Base-by-base conservation (phyloP, 2,113 vertebrate genomes). In the Thunnus maccoyii region DNA sequence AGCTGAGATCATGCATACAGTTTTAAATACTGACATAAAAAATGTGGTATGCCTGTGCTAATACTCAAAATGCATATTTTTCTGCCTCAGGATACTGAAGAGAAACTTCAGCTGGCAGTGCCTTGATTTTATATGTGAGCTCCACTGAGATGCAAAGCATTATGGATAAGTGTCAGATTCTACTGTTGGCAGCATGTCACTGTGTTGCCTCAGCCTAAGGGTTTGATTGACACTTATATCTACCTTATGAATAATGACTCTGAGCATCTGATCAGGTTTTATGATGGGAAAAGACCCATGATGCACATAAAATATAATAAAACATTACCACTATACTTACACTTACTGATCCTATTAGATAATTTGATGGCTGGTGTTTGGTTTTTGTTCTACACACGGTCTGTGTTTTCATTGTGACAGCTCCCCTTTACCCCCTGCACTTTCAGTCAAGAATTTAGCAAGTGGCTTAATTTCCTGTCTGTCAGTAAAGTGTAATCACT, bases 161-260 rank as follows among this genome's bases (percentile, higher is more conserved):
- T 57, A 47, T 20, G 30, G 32, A 67, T 72, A 55, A 7, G 27
- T 64, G 67, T 65, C 50, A 76, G 55, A 72, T 73, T 60, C 54
- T n/a, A 20, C 25, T 52, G 27, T 55, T 30, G 30, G 63, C 76
- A 57, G 20, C 48, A n/a, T 56, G 55, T 32, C 47, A 52, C 18
- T n/a, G 4, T 48, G 63, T 8, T 54, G 60, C 17, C 15, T 30
- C 57, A 22, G n/a, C n/a, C 17, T 74, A 58, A 54, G 58, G 36
- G 27, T 3, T 52, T 55, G 48, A 64, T 15, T 55, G 58, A 69
- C 63, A 60, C 16, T 67, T 66, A 58, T 61, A 71, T 80, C 66
- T 44, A 20, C 51, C 17, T 56, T 11, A 18, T 36, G 57, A 78
- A 46, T 78, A 48, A 81, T 56, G 46, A 56, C 46, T 20, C 18